Percentiles rank a stretch among this genome's conserved stretches.
Conservation (phyloP, 2,797 vertebrate species). For the Brotula barbata region DNA sequence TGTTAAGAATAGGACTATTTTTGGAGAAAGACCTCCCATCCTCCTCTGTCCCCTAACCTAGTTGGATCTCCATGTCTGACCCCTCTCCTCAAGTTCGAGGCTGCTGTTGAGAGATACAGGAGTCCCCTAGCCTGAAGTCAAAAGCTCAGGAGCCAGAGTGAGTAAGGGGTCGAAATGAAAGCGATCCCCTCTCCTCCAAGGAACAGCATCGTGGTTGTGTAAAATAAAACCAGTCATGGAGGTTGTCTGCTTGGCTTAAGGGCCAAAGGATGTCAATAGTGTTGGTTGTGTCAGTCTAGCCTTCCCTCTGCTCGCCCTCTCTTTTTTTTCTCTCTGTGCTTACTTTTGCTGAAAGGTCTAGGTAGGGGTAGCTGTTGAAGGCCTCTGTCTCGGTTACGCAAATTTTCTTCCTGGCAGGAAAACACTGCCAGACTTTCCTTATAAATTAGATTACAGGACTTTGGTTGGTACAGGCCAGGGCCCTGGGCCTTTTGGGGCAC, state of each 20-base stretch:
- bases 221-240: slow-evolving; percentile 75
- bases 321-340: slow-evolving; percentile 7
- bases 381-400: slow-evolving; percentile 53
- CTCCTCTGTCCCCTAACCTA: slow-evolving; percentile 48
- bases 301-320: slow-evolving; percentile 31
- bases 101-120: slow-evolving; percentile 65
- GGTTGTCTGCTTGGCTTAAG: slow-evolving; percentile 68
- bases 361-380: slow-evolving; percentile 35
- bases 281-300: slow-evolving; percentile 52
- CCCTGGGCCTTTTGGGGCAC: slow-evolving; percentile 61
- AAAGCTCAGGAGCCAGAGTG: slow-evolving; percentile 71
- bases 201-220: slow-evolving; percentile 73
- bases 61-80: slow-evolving; percentile 63
- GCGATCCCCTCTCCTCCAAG: slow-evolving; percentile 69
- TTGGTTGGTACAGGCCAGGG: slow-evolving; percentile 55
- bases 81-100: slow-evolving; percentile 65
- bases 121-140: slow-evolving; percentile 70
- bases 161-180: slow-evolving; percentile 76
- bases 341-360: slow-evolving; percentile 28
- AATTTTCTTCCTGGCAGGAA: slow-evolving; percentile 67
- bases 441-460: slow-evolving; percentile 76
- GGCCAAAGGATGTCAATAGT: slow-evolving; percentile 69
- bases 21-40: slow-evolving; percentile 38
- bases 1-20: slow-evolving; percentile 61
- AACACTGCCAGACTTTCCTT: slow-evolving; percentile 73